Conservation (phyloP, 2,797 vertebrate genomes). For the Luscinia luscinia region DNA sequence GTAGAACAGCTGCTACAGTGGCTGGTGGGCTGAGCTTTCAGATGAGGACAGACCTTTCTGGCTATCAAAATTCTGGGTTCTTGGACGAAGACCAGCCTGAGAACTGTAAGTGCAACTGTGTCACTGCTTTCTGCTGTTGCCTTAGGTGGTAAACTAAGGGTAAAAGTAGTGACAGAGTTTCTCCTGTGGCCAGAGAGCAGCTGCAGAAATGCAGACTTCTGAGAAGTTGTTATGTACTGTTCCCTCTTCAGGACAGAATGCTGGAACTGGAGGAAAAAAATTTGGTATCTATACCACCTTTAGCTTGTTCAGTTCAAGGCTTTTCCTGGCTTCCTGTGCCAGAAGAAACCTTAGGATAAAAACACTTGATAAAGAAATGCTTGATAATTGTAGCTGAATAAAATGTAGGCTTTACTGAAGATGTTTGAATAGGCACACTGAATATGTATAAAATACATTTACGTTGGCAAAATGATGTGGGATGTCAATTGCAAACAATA, state of each 20-base stretch:
- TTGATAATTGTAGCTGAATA: not conserved
- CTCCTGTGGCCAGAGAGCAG: not conserved
- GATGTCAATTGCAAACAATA: not conserved
- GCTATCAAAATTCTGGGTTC: not conserved
- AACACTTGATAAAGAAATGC: not conserved
- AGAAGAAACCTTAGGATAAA: not conserved
- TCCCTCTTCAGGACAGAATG: not conserved
- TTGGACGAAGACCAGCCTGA: not conserved
- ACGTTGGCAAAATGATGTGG: not conserved
- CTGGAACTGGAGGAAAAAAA: not conserved
- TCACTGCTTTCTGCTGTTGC: not conserved
- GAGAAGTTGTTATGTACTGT: not conserved
- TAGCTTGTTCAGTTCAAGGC: not conserved
- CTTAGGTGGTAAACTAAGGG: not conserved
- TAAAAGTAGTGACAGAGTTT: not conserved
- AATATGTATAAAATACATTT: not conserved
- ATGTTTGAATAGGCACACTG: not conserved
- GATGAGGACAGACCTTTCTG: not conserved
- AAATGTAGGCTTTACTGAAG: not conserved
- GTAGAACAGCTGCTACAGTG: not conserved
- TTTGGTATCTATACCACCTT: not conserved
- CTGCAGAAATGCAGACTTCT: not conserved
- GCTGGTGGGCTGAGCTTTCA: not conserved
- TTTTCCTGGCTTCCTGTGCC: not conserved
- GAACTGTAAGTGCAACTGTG: not conserved